phyloP scores from a whole-genome alignment of 2,113 vertebrate genomes.

The human (Homo sapiens) region DNA sequence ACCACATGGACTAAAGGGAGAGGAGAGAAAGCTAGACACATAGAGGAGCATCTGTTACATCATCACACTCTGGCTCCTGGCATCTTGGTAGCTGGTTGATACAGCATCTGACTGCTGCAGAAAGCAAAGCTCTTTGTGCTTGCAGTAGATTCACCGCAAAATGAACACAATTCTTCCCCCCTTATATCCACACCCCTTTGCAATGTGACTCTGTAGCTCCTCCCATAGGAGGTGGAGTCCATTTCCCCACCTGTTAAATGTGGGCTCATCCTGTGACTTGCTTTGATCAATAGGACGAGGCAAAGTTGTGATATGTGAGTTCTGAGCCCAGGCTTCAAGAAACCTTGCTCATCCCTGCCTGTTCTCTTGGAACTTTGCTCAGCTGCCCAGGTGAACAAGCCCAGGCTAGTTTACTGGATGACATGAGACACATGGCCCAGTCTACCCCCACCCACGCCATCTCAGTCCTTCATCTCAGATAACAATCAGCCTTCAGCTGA shows the following conservation, averaged over 20 bases:
- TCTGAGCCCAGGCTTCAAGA: background rate
- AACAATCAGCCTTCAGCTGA: background rate
- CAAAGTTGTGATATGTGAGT: background rate
- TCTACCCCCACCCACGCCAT: too few relatives aligned
- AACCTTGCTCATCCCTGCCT: background rate
- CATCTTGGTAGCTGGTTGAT: background rate
- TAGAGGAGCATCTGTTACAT: background rate
- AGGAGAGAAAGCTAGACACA: background rate
- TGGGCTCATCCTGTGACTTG: background rate
- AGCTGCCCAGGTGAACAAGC: background rate
- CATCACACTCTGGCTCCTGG: background rate
- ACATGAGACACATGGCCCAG: background rate
- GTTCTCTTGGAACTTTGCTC: background rate
- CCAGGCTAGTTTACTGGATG: background rate
- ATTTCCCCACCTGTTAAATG: background rate
- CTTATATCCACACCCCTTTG: background rate
- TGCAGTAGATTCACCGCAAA: background rate
- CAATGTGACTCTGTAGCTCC: background rate
- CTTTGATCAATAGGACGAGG: background rate
- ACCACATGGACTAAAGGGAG: background rate
- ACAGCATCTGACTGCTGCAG: background rate
- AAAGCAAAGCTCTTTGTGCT: background rate
- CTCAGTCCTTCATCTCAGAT: background rate
- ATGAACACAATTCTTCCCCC: background rate
- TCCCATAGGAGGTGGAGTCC: background rate